phyloP scores from a whole-genome alignment of 2,888 invertebrate species.

The Orthosia incerta region DNA sequence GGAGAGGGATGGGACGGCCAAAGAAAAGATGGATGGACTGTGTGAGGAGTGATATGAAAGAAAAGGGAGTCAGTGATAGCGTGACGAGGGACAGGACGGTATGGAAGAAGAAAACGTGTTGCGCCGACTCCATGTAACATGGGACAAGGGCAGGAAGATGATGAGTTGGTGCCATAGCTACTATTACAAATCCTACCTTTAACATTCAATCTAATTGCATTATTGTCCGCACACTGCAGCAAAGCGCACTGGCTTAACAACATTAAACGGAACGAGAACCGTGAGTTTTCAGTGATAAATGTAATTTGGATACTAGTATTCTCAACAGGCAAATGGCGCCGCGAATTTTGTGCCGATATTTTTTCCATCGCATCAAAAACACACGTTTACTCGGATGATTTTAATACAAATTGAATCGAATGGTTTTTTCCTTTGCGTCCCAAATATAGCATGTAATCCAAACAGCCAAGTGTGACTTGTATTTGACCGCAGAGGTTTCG shows the following conservation, averaged over 20 bases:
- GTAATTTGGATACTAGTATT: slow-evolving; percentile 12
- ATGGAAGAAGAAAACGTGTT: too few relatives aligned
- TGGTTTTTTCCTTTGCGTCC: not conserved
- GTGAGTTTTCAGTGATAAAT: slow-evolving; percentile 30
- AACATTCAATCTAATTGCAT: slow-evolving; percentile 15
- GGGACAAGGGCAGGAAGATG: too few relatives aligned
- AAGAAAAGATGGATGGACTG: too few relatives aligned
- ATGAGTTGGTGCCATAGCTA: not conserved
- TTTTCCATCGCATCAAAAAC: slow-evolving; percentile 5
- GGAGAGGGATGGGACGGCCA: too few relatives aligned
- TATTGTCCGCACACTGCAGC: not conserved
- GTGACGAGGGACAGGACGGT: too few relatives aligned
- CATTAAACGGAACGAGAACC: not conserved
- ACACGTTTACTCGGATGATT: not conserved
- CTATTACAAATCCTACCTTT: not conserved
- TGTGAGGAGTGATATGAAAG: too few relatives aligned
- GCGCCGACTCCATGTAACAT: too few relatives aligned
- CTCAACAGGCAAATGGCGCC: not conserved
- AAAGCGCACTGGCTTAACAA: not conserved
- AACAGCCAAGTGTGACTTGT: not conserved
- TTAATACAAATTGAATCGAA: slow-evolving; percentile 7
- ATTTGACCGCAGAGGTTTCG: not conserved
- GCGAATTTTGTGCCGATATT: not conserved
- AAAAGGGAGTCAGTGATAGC: too few relatives aligned
- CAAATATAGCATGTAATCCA: slow-evolving; percentile 11